phyloP scores from a whole-genome alignment of 2,888 invertebrate genomes.

The Caenorhabditis doughertyi region DNA sequence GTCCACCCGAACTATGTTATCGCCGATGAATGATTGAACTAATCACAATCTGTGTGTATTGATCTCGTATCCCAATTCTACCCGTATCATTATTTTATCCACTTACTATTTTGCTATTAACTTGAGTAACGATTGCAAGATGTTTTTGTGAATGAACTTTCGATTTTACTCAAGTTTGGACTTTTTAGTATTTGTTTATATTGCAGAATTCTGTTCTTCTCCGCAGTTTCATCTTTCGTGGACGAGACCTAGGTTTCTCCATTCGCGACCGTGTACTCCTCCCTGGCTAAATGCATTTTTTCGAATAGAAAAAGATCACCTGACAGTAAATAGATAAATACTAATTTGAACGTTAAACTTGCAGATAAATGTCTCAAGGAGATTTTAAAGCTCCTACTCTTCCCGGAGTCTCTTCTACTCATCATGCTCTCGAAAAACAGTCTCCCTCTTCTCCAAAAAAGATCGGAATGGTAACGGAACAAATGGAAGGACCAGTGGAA shows the following conservation, averaged over 20 bases:
- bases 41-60: background rate
- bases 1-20: constrained; percentile 97
- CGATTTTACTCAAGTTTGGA: background rate
- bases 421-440: background rate
- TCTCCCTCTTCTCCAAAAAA: constrained; percentile 31
- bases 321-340: too few species aligned
- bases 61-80: constrained; percentile 29
- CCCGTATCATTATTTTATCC: constrained; percentile 37
- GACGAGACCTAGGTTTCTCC: constrained; percentile 12
- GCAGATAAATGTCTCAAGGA: constrained; percentile 13
- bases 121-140: constrained; percentile 28
- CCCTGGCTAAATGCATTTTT: too few species aligned
- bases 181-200: background rate
- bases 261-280: constrained; percentile 16
- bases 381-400: constrained; percentile 57
- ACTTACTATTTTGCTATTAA: constrained; percentile 33
- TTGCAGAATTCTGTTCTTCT: background rate
- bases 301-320: too few species aligned
- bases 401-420: constrained; percentile 27
- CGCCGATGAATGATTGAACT: constrained; percentile 82
- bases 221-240: background rate
- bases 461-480: constrained; percentile 48
- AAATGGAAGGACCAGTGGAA: constrained; percentile 58
- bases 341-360: too few species aligned
- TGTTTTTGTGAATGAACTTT: constrained; percentile 55